Evolutionary conservation across 2,888 invertebrate genomes (phyloP).

Genomic region (Clusia tigrina): DNA sequence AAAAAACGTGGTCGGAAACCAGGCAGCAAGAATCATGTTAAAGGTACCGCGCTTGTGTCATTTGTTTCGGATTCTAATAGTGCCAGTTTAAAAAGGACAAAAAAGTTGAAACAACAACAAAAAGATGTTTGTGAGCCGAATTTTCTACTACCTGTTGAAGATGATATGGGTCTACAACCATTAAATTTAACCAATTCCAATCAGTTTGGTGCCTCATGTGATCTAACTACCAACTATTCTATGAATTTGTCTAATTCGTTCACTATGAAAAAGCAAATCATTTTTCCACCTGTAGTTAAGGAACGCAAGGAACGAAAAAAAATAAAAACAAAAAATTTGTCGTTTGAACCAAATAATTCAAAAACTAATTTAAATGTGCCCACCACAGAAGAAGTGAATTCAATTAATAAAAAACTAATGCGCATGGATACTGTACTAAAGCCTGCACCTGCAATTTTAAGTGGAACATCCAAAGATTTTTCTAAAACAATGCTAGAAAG

Average conservation of each 20-base stretch:
- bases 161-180: constrained; percentile 28
- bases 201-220: background rate
- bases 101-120: constrained; percentile 39
- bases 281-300: constrained; percentile 34
- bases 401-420: constrained; percentile 64
- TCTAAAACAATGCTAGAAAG: background rate
- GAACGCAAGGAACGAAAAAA: constrained; percentile 53
- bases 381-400: constrained; percentile 46
- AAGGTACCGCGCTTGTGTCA: constrained; percentile 25
- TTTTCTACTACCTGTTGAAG: background rate
- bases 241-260: constrained; percentile 21
- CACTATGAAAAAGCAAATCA: constrained; percentile 12
- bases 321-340: constrained; percentile 33
- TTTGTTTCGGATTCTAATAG: background rate
- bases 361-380: constrained; percentile 29
- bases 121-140: constrained; percentile 22
- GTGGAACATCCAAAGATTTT: background rate
- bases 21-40: constrained; percentile 54
- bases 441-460: constrained; percentile 48
- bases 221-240: background rate
- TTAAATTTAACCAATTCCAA: constrained; percentile 36
- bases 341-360: background rate
- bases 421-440: constrained; percentile 58
- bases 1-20: constrained; percentile 60
- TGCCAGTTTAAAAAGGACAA: constrained; percentile 35